Evolutionary conservation across 2,797 vertebrate species (phyloP), one percentile per base, ranked within the genome.

Genomic region (Austrolebias charrua): DNA sequence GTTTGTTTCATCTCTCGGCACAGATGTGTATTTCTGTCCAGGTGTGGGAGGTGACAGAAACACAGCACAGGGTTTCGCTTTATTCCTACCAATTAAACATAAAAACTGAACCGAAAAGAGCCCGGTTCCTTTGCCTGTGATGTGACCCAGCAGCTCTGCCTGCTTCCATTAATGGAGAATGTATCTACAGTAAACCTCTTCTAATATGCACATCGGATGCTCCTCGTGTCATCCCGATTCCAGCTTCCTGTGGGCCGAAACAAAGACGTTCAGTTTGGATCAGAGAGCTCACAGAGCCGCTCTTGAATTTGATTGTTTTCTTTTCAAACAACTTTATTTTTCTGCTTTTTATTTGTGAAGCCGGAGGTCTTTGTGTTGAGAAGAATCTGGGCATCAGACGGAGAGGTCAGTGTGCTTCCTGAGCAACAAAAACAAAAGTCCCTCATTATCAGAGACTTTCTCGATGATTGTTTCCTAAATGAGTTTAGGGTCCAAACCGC

Each of bases 41-140:
- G 49, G 50, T 60, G 49, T 28, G 20, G 69, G 61, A 54, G 58
- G 64, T 51, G 66, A 66, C 16, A 18, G 38, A 31, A 51, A 8
- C 6, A 2, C 4, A 16, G 55, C 49, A 55, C 20, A 29, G 53
- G 57, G 64, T 42, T 55, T 5, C 35, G 12, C 14, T 45, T 54
- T 73, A 15, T 58, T 13, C 31, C 40, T 16, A 24, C 4, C 71
- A 77, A 63, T 74, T 69, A 80, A 56, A 65, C 15, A 64, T 18
- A 79, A 68, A 24, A 38, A 53, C 4, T 38, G 44, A 67, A 71
- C 48, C 63, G 8, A 43, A 54, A 35, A 13, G 9, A 33, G 40
- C 50, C 20, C 24, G 9, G 15, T 29, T 55, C 46, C 43, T 29
- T 13, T 6, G 4, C 31, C 55, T 11, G n/a, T 19, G 28, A 62